Conservation (phyloP, 1,140 invertebrate species). For the Calliphora vicina region DNA sequence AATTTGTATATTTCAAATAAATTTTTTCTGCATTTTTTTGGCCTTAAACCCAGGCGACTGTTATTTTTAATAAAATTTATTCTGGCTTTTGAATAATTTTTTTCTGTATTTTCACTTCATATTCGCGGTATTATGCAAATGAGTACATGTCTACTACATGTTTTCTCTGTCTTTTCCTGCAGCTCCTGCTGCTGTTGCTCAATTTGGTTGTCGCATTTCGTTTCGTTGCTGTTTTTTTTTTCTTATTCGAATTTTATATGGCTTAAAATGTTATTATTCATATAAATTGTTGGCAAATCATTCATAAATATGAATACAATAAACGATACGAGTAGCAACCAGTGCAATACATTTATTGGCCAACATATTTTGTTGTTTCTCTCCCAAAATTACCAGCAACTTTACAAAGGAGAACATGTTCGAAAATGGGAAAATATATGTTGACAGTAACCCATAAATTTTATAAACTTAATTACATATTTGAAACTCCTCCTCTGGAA, state of each 20-base stretch:
- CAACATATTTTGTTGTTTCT: neutral
- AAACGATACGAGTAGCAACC: too few relatives aligned
- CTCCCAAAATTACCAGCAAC: neutral
- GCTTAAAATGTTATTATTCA: neutral
- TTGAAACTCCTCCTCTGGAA: neutral
- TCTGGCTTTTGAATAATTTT: neutral
- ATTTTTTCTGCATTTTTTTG: neutral
- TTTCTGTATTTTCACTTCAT: neutral
- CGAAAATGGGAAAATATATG: neutral
- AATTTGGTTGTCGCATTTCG: neutral
- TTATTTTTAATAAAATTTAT: neutral
- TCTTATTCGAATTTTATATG: neutral
- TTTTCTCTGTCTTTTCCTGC: neutral
- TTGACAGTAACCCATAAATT: neutral
- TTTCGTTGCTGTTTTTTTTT: too few relatives aligned
- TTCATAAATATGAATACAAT: neutral
- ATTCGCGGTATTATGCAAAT: slow-evolving; percentile 30
- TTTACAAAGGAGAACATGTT: neutral
- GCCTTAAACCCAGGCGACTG: neutral
- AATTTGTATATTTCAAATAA: neutral
- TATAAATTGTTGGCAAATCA: neutral
- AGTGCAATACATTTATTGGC: neutral
- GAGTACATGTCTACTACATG: slow-evolving; percentile 24
- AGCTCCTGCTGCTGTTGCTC: neutral
- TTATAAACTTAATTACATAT: neutral